Percentiles rank a stretch among this genome's conserved stretches.
These are phyloP conservation scores for Geotrupes spiniger DNA, from an alignment of 2,888 invertebrate genomes.

Conservation along the genomic window DNA sequence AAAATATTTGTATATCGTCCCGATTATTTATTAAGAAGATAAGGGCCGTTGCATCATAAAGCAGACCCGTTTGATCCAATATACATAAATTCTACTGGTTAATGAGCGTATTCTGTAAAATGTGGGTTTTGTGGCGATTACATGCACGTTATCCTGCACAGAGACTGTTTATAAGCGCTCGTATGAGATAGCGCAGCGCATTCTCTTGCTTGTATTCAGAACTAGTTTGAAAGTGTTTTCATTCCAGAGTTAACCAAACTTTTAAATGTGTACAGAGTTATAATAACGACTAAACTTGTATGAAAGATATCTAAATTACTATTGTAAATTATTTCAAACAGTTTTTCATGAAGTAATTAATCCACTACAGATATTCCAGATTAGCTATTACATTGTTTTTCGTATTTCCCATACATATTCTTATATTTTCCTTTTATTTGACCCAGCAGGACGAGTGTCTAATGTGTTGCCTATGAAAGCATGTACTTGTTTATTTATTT, in stretches of 20 bases:
- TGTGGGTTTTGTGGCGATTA: slow-evolving; percentile 11
- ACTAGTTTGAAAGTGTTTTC: slow-evolving; percentile 12
- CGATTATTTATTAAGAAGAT: slow-evolving; percentile 7
- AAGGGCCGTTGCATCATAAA: slow-evolving; percentile 6
- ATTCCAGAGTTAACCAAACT: slow-evolving; percentile 18
- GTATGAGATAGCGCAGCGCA: slow-evolving; percentile 11
- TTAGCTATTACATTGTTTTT: too few species aligned
- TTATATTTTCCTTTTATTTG: too few species aligned
- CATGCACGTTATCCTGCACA: slow-evolving; percentile 3
- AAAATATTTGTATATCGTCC: slow-evolving; percentile 1
- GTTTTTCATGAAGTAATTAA: too few species aligned
- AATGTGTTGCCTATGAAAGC: too few species aligned
- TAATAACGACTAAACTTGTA: too few species aligned
- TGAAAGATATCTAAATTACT: too few species aligned
- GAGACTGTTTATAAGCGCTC: slow-evolving; percentile 12
- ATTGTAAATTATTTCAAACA: too few species aligned
- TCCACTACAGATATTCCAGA: too few species aligned
- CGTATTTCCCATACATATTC: too few species aligned
- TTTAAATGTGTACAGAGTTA: too few species aligned
- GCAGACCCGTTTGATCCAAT: slow-evolving; percentile 20
- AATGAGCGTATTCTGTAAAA: slow-evolving; percentile 21
- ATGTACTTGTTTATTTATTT: too few species aligned
- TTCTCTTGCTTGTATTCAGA: slow-evolving; percentile 18
- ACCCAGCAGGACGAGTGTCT: too few species aligned
- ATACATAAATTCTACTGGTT: slow-evolving; percentile 20